A percentile compares a stretch with the other conserved stretches of the same genome.
phyloP scores from a whole-genome alignment of 2,797 vertebrate genomes.

The Octomys mimax region DNA sequence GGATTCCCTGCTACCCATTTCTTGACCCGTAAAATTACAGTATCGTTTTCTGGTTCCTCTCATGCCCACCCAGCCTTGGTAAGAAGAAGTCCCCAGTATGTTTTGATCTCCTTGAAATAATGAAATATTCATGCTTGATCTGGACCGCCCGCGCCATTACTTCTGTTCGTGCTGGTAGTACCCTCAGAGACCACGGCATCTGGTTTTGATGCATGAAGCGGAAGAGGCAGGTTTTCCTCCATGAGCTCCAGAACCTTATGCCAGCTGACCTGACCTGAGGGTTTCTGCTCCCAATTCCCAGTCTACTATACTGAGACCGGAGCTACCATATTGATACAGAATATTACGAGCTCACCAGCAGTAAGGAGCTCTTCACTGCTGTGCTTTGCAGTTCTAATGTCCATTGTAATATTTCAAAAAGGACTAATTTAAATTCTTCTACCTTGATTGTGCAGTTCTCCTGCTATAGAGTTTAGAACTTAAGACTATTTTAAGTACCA shows the following conservation, averaged over 20 bases:
- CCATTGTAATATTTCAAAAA: not conserved
- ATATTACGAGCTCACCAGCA: not conserved
- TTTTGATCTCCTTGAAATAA: conserved; percentile 21
- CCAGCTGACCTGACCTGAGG: not conserved
- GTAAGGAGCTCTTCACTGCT: conserved; percentile 27
- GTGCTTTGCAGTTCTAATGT: conserved; percentile 11
- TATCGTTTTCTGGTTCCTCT: not conserved
- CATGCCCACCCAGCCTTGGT: not conserved
- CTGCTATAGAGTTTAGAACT: not conserved
- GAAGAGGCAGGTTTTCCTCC: conserved; percentile 21
- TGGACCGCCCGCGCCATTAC: not conserved
- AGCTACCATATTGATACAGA: not conserved
- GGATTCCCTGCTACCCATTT: conserved; percentile 7
- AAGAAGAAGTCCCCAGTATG: not conserved
- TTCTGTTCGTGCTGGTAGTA: not conserved
- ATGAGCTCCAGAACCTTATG: not conserved
- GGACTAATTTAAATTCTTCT: not conserved
- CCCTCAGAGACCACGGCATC: not conserved
- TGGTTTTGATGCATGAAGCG: not conserved
- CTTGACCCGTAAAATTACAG: not conserved
- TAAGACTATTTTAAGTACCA: conserved; percentile 11
- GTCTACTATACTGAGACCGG: not conserved
- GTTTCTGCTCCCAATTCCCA: not conserved
- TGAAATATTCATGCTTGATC: not conserved
- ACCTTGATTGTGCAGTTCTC: not conserved